Percentiles rank a stretch among this genome's conserved stretches.
Conservation (phyloP, 37 sponge, comb jelly and placozoan species). For the Beroe forskalii region DNA sequence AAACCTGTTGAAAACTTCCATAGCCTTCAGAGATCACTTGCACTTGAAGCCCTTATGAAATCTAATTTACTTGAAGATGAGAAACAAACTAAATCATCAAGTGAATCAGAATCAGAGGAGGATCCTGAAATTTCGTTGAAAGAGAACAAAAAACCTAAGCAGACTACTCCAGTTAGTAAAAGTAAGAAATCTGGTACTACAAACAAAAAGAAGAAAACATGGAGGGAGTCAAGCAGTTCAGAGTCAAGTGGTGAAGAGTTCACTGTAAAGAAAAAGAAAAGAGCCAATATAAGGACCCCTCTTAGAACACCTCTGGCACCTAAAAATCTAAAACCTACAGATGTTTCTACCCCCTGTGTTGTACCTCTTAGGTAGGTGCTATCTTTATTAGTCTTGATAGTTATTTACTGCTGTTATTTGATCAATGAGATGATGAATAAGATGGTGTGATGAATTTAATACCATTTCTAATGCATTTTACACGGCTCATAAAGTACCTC, state of each 20-base stretch:
- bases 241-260: slow-evolving; percentile 11
- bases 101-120: not conserved
- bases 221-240: not conserved
- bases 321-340: slow-evolving; percentile 11
- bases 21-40: not conserved
- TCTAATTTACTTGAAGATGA: not conserved
- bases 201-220: not conserved
- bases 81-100: not conserved
- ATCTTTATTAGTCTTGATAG: no score
- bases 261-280: not conserved
- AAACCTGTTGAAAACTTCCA: slow-evolving; percentile 47
- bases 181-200: not conserved
- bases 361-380: slow-evolving; percentile 29
- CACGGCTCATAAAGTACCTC: no score
- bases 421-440: no score
- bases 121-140: slow-evolving; percentile 28
- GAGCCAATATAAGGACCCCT: not conserved
- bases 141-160: slow-evolving; percentile 5
- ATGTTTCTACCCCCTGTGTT: slow-evolving; percentile 14
- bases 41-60: slow-evolving; percentile 16
- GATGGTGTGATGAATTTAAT: no score
- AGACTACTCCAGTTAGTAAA: not conserved
- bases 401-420: no score
- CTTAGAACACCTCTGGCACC: slow-evolving; percentile 19
- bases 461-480: no score